A percentile compares a stretch with the other conserved stretches of the same genome.
Conservation (phyloP, 2,113 vertebrate species). For the Forbesichthys agassizii region DNA sequence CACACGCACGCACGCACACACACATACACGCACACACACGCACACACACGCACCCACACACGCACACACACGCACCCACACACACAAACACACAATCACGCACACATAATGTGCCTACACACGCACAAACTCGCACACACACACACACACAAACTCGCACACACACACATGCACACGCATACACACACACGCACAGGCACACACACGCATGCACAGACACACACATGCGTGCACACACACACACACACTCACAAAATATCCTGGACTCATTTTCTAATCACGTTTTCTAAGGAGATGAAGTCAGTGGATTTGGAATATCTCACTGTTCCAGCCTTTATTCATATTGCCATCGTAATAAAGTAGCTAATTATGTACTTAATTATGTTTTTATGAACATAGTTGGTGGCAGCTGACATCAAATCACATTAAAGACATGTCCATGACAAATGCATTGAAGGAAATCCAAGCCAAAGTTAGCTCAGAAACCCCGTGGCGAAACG, state of each 20-base stretch:
- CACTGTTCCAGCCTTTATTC: no score
- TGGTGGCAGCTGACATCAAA: no score
- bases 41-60: neutral
- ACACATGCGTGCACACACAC: neutral
- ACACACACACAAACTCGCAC: neutral
- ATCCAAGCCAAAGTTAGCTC: no score
- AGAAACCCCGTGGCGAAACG: no score
- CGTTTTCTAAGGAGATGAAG: no score
- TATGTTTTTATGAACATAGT: no score
- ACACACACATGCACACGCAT: neutral
- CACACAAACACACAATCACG: neutral
- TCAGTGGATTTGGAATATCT: no score
- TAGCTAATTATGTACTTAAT: no score
- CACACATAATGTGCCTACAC: neutral
- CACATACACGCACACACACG: neutral
- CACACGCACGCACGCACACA: conserved; percentile 1
- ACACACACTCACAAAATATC: neutral
- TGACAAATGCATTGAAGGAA: no score
- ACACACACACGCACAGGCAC: conserved; percentile 2
- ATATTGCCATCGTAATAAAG: no score
- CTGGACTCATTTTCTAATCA: no score
- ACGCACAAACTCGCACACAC: neutral
- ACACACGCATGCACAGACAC: neutral
- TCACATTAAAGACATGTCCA: no score
- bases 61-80: conserved; percentile 1